Evolutionary conservation across 2,113 vertebrate genomes (phyloP).

Genomic region (Megalops atlanticus): DNA sequence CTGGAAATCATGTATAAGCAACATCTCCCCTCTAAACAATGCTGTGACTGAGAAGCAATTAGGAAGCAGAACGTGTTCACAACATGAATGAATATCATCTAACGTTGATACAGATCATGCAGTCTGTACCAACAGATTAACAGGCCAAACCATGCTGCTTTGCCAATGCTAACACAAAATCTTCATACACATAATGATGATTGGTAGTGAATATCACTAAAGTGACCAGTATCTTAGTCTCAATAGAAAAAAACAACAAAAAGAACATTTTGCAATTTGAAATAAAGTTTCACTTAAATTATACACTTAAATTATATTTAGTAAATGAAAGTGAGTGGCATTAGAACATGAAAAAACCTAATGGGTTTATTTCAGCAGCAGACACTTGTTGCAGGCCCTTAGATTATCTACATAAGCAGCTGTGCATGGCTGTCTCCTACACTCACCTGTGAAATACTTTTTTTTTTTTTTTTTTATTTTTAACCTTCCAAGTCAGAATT

Average conservation of each 20-base stretch:
- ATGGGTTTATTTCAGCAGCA: no score
- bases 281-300: no score
- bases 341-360: conserved; percentile 35
- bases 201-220: no score
- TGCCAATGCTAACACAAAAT: no score
- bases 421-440: conserved; percentile 43
- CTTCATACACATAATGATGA: no score
- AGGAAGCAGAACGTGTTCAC: background rate
- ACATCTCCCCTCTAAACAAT: background rate
- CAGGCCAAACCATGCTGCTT: no score
- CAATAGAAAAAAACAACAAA: no score
- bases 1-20: background rate
- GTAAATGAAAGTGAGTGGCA: conserved; percentile 38
- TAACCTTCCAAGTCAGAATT: conserved; percentile 39
- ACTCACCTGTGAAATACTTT: conserved; percentile 28
- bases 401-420: background rate
- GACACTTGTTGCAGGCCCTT: background rate
- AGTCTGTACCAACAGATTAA: no score
- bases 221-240: no score
- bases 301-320: no score
- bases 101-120: background rate
- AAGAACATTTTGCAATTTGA: no score
- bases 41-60: background rate
- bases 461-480: conserved; percentile 28
- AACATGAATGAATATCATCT: background rate